A percentile compares a stretch with the other conserved stretches of the same genome.
phyloP scores from a whole-genome alignment of 2,888 invertebrate genomes.

The Ochropleura plecta region DNA sequence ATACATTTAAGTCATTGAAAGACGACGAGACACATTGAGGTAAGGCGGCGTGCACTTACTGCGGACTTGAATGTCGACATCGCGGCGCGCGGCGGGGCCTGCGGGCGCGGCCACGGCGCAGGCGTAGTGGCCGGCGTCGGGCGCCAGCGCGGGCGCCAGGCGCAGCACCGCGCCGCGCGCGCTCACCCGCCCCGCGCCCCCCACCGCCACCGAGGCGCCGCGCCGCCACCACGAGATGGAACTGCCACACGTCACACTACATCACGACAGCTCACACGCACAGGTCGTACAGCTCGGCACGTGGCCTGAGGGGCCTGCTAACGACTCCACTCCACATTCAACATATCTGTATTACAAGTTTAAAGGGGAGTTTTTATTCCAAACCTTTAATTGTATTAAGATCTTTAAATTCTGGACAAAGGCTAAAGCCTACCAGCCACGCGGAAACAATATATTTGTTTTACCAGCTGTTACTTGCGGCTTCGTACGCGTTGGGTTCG shows the following conservation, averaged over 20 bases:
- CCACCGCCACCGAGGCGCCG: slow-evolving; percentile 83
- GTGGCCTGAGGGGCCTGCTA: neutral
- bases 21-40: neutral
- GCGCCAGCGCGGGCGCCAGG: slow-evolving; percentile 80
- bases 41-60: slow-evolving; percentile 86
- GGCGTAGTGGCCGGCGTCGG: slow-evolving; percentile 94
- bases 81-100: slow-evolving; percentile 93
- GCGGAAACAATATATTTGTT: no score
- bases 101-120: slow-evolving; percentile 93
- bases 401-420: neutral
- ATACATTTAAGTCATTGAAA: neutral
- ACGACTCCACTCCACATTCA: neutral
- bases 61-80: slow-evolving; percentile 93
- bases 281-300: neutral
- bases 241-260: slow-evolving; percentile 74
- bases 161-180: slow-evolving; percentile 80
- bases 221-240: slow-evolving; percentile 88
- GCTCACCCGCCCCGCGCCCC: slow-evolving; percentile 84
- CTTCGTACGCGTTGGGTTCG: no score
- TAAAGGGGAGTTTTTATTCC: neutral
- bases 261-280: neutral
- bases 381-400: neutral
- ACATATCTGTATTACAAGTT: neutral
- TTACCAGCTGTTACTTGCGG: no score
- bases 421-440: no score